Percentiles rank a stretch among this genome's conserved stretches.
Evolutionary conservation across 2,888 invertebrate species (phyloP).

Genomic region (Torymus aiolomorphi): DNA sequence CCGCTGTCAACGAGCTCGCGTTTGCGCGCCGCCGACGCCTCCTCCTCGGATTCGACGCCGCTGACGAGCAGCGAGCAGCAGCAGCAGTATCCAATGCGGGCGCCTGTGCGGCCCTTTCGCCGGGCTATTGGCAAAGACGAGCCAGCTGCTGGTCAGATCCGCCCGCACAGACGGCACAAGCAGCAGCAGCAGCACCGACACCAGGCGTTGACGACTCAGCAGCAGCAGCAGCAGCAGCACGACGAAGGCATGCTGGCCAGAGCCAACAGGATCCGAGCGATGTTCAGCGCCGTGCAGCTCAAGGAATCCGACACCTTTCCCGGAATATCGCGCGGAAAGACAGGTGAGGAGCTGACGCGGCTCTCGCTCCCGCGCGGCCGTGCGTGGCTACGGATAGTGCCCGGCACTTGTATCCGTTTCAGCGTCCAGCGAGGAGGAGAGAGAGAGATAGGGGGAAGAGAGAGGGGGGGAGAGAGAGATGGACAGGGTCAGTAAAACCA

Average conservation of each 20-base stretch:
- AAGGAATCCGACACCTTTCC: slow-evolving; percentile 70
- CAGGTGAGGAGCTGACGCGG: slow-evolving; percentile 65
- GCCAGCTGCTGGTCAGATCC: slow-evolving; percentile 26
- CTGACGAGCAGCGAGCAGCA: slow-evolving; percentile 1
- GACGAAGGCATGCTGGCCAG: slow-evolving; percentile 73
- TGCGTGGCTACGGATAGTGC: too few relatives aligned
- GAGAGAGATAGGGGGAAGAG: too few relatives aligned
- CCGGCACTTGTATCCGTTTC: too few relatives aligned
- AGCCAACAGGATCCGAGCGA: slow-evolving; percentile 73
- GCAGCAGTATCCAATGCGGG: slow-evolving; percentile 40
- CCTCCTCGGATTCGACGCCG: slow-evolving; percentile 37
- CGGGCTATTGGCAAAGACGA: slow-evolving; percentile 61
- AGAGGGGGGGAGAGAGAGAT: too few relatives aligned
- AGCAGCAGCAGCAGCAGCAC: slow-evolving; percentile 54
- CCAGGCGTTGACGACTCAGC: neutral
- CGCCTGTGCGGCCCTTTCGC: slow-evolving; percentile 65
- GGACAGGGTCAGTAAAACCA: too few relatives aligned
- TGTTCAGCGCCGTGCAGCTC: slow-evolving; percentile 70
- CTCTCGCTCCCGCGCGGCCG: neutral
- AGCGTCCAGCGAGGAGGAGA: too few relatives aligned
- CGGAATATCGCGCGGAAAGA: slow-evolving; percentile 73
- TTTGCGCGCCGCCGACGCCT: neutral
- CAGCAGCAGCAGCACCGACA: slow-evolving; percentile 20
- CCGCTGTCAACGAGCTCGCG: slow-evolving; percentile 21
- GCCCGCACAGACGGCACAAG: slow-evolving; percentile 26